Percentiles rank a stretch among this genome's conserved stretches.
phyloP scores from a whole-genome alignment of 2,888 invertebrate species.

The Harpalus rufipes region DNA sequence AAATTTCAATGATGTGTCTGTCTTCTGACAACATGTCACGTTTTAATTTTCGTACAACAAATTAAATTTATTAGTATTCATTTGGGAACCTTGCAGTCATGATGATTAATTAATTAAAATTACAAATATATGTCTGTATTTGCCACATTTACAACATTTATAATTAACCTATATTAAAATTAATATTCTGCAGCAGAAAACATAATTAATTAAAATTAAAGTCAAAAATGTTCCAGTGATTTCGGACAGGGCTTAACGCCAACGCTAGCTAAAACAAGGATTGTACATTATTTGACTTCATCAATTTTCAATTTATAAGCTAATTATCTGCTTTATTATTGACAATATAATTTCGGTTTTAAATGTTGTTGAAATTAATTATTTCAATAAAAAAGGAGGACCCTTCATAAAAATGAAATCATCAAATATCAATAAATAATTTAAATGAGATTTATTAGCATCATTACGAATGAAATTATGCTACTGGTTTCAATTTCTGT shows the following conservation, averaged over 20 bases:
- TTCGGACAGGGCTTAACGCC: not conserved
- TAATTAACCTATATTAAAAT: constrained; percentile 35
- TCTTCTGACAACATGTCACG: not conserved
- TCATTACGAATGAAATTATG: not conserved
- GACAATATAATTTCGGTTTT: not conserved
- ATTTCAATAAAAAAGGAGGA: not conserved
- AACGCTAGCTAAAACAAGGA: not conserved
- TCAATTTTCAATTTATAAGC: not conserved
- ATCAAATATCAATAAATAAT: not conserved
- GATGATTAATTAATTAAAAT: constrained; percentile 20
- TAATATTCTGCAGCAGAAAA: constrained; percentile 14
- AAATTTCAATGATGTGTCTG: not conserved
- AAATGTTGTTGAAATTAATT: not conserved
- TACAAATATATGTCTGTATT: constrained; percentile 8
- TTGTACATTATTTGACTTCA: not conserved
- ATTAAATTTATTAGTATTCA: constrained; percentile 26
- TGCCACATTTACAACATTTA: constrained; percentile 14
- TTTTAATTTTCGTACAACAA: constrained; percentile 12
- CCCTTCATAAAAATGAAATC: not conserved
- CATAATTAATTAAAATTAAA: constrained; percentile 34
- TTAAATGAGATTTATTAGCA: not conserved
- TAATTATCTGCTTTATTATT: not conserved
- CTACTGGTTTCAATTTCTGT: no score
- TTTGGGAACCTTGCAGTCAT: constrained; percentile 21
- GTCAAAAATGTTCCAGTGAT: not conserved